A percentile compares a stretch with the other conserved stretches of the same genome.
These are phyloP conservation scores for Etheostoma spectabile DNA, from an alignment of 2,113 vertebrate genomes.

Conservation along the genomic window DNA sequence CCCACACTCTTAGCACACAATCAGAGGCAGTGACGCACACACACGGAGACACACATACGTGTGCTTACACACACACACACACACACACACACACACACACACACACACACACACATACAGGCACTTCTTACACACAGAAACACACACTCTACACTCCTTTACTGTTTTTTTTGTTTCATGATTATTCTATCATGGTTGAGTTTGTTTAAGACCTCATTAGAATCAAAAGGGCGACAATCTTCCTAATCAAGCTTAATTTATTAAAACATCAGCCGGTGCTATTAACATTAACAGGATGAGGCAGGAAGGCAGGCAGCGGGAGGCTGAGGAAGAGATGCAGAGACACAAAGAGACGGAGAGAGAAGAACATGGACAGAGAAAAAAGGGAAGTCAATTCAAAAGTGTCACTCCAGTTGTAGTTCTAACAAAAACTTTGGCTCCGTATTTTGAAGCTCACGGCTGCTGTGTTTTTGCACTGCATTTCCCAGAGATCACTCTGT, in stretches of 20 bases:
- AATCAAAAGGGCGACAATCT: constrained; percentile 81
- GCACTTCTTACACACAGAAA: neutral
- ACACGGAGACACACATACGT: constrained; percentile 19
- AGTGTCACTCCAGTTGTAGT: no score
- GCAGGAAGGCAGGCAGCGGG: constrained; percentile 55
- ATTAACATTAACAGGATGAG: constrained; percentile 73
- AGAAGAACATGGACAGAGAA: neutral
- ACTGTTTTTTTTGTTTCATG: constrained; percentile 88
- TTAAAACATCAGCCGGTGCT: constrained; percentile 71
- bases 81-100: neutral
- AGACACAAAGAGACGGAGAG: constrained; percentile 32
- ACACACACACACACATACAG: constrained; percentile 6
- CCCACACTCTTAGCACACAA: constrained; percentile 30
- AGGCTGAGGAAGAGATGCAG: constrained; percentile 26
- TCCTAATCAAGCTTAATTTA: constrained; percentile 84
- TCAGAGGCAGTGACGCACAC: constrained; percentile 5
- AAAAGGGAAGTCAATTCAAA: neutral
- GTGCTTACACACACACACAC: constrained; percentile 2
- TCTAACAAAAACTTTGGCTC: neutral
- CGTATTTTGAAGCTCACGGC: neutral
- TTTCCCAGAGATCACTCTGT: neutral
- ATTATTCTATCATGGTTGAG: constrained; percentile 81
- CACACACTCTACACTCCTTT: constrained; percentile 69
- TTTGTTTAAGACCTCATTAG: constrained; percentile 82
- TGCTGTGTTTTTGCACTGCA: constrained; percentile 1